phyloP scores from a whole-genome alignment of 2,888 invertebrate genomes.

The Gastracanthus pulcherrimus region DNA sequence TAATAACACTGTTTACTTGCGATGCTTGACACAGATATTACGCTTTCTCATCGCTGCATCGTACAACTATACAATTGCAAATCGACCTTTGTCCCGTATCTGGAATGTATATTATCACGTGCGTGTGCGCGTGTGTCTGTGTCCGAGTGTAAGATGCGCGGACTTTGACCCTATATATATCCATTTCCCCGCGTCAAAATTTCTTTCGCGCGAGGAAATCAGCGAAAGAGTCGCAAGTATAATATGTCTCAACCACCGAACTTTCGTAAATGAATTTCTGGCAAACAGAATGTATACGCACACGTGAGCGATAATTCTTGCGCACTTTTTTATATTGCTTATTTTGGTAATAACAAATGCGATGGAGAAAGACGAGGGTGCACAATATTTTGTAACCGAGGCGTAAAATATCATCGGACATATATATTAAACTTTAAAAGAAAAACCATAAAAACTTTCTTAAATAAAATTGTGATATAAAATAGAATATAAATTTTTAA shows the following conservation, averaged over 20 bases:
- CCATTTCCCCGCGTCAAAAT: not conserved
- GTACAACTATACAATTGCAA: constrained; percentile 11
- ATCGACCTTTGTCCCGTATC: constrained; percentile 31
- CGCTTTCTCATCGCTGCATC: constrained; percentile 1
- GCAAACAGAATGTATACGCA: not conserved
- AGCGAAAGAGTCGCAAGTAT: too few species aligned
- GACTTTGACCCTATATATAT: constrained; percentile 40
- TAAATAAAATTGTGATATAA: too few species aligned
- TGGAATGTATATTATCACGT: constrained; percentile 16
- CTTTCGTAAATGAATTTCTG: not conserved
- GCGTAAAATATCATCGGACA: too few species aligned
- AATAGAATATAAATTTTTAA: too few species aligned
- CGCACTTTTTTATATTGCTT: too few species aligned
- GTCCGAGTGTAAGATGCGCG: not conserved
- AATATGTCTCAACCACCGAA: not conserved
- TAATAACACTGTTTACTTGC: not conserved
- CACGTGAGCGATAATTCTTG: not conserved
- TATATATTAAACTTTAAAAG: too few species aligned
- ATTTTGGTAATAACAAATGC: too few species aligned
- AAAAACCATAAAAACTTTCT: too few species aligned
- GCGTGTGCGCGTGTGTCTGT: not conserved
- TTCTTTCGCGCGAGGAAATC: constrained; percentile 1
- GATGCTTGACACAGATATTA: constrained; percentile 2
- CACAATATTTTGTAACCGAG: too few species aligned
- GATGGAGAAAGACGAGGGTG: too few species aligned